These are phyloP conservation scores for Pandemis heparana DNA, from an alignment of 2,888 invertebrate species.

Conservation along the genomic window DNA sequence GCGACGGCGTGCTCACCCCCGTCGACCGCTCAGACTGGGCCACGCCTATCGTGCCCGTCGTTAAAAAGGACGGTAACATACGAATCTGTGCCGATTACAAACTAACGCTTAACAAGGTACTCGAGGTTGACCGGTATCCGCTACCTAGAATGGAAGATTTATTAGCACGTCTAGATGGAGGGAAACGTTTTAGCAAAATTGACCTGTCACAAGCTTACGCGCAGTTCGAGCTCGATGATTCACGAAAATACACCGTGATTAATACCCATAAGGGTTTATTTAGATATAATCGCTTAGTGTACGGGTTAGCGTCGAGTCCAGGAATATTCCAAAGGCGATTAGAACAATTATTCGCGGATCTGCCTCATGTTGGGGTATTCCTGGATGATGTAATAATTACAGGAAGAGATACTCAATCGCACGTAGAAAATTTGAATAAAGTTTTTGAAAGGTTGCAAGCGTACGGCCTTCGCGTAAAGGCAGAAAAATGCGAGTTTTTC, in stretches of 20 bases:
- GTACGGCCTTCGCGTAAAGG: neutral
- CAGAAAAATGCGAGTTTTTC: constrained; percentile 8
- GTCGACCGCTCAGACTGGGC: too few relatives aligned
- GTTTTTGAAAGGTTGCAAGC: neutral
- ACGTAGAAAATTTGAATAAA: constrained; percentile 1
- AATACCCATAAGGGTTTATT: constrained; percentile 13
- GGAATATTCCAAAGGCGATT: constrained; percentile 1
- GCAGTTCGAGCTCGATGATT: neutral
- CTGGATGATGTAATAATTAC: constrained; percentile 16
- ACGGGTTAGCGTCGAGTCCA: neutral
- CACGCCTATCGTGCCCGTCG: neutral
- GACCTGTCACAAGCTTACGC: neutral
- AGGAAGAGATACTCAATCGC: neutral
- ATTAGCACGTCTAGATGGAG: neutral
- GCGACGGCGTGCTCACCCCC: too few relatives aligned
- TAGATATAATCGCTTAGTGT: neutral
- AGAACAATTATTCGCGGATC: constrained; percentile 4
- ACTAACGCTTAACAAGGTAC: neutral
- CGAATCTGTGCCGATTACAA: too few relatives aligned
- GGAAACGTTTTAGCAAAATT: neutral
- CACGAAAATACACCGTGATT: neutral
- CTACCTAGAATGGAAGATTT: constrained; percentile 8
- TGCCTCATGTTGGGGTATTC: neutral
- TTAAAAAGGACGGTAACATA: too few relatives aligned
- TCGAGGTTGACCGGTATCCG: constrained; percentile 1